These are phyloP conservation scores for Pollimyrus isidori DNA, from an alignment of 2,113 vertebrate species.

Conservation along the genomic window DNA sequence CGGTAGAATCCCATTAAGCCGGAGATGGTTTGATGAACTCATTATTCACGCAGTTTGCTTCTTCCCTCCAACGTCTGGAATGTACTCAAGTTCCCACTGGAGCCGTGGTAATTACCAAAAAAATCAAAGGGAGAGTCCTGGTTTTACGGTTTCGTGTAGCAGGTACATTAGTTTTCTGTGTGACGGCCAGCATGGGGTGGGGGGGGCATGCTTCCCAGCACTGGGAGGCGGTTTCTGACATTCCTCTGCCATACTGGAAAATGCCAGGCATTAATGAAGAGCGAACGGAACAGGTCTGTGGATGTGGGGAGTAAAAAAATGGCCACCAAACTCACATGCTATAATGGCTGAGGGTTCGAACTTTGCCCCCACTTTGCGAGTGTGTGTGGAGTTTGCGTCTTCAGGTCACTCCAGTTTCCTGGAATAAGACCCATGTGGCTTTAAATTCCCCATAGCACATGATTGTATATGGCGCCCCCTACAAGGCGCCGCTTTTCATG, in stretches of 20 bases:
- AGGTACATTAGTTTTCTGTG: not conserved
- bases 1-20: not conserved
- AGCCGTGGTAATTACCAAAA: not conserved
- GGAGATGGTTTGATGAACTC: constrained; percentile 1
- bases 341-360: not conserved
- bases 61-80: not conserved
- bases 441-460: not conserved
- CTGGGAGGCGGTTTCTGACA: not conserved
- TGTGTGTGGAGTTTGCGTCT: not conserved
- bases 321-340: not conserved
- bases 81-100: not conserved
- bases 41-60: not conserved
- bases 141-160: not conserved
- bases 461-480: not conserved
- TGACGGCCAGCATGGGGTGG: not conserved
- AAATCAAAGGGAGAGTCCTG: not conserved
- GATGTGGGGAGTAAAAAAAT: not conserved
- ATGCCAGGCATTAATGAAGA: not conserved
- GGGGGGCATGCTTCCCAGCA: not conserved
- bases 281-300: not conserved
- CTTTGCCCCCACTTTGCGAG: not conserved
- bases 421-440: not conserved
- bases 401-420: not conserved
- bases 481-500: not conserved
- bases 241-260: not conserved